Conservation (phyloP, 2,797 vertebrate genomes). For the Pseudomugil tenellus region DNA sequence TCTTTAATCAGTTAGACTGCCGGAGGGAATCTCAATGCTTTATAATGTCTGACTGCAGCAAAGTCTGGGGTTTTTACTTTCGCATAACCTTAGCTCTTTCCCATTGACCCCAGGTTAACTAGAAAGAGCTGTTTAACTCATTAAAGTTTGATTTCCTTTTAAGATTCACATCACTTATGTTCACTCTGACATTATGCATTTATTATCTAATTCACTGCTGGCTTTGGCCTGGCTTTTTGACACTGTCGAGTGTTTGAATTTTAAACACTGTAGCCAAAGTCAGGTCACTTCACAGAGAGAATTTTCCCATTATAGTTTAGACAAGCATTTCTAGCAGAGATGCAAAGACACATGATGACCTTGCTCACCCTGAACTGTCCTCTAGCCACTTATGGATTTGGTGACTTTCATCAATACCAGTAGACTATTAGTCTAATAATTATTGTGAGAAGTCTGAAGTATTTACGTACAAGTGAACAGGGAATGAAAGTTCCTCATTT, state of each 20-base stretch:
- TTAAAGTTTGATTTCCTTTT: conserved; percentile 63
- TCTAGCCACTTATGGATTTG: conserved; percentile 1
- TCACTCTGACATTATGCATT: conserved; percentile 56
- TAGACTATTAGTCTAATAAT: conserved; percentile 15
- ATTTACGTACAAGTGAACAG: not conserved
- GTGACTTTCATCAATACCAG: conserved; percentile 3
- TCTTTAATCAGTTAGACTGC: conserved; percentile 7
- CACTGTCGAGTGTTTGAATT: conserved; percentile 49
- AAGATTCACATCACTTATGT: conserved; percentile 59
- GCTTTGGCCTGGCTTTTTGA: conserved; percentile 54
- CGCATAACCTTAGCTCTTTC: conserved; percentile 26
- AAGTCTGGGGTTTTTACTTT: conserved; percentile 29
- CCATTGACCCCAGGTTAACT: conserved; percentile 57
- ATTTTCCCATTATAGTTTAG: conserved; percentile 9
- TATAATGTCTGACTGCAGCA: conserved; percentile 15
- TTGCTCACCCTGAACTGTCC: conserved; percentile 4
- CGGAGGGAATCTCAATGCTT: not conserved
- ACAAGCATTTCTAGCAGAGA: conserved; percentile 12
- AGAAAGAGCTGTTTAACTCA: conserved; percentile 54
- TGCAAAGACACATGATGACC: conserved; percentile 2
- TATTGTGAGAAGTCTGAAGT: conserved; percentile 16
- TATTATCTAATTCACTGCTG: conserved; percentile 58
- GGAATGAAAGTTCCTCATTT: not conserved
- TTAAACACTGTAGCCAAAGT: conserved; percentile 50
- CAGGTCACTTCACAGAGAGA: conserved; percentile 24